These are phyloP conservation scores for Polydrusus tereticollis DNA, from an alignment of 2,888 invertebrate genomes.

Conservation along the genomic window DNA sequence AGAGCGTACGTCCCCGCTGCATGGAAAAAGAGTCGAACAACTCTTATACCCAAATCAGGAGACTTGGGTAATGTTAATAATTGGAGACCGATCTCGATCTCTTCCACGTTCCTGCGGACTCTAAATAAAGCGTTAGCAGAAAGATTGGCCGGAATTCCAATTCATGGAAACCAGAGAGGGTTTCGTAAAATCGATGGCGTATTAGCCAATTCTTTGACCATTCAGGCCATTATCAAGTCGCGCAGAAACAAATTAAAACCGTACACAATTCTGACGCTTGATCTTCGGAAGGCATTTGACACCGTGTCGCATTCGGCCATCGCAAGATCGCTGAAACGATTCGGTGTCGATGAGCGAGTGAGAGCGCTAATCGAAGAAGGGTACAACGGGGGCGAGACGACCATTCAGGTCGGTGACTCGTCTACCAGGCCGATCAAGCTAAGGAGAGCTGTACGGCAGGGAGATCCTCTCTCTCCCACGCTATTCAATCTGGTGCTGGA, in stretches of 20 bases:
- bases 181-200: constrained; percentile 46
- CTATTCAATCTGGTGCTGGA: constrained; percentile 30
- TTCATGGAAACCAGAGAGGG: constrained; percentile 44
- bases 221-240: constrained; percentile 33
- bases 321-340: constrained; percentile 31
- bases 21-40: background rate
- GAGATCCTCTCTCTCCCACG: constrained; percentile 23
- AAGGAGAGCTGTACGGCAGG: constrained; percentile 25
- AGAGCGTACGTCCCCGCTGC: background rate
- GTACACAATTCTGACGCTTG: constrained; percentile 41
- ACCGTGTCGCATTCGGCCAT: too few relatives aligned
- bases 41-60: background rate
- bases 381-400: background rate
- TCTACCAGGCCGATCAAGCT: background rate
- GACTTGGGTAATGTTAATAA: background rate
- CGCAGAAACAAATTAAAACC: background rate
- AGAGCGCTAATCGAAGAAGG: background rate
- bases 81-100: too few relatives aligned
- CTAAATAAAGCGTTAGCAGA: too few relatives aligned
- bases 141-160: background rate
- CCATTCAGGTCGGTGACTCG: background rate
- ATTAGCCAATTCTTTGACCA: constrained; percentile 33
- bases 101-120: background rate
- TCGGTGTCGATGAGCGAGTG: background rate
- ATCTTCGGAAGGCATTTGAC: constrained; percentile 51